Conservation (phyloP, 1,140 invertebrate genomes). For the Drosophila quadrilineata region DNA sequence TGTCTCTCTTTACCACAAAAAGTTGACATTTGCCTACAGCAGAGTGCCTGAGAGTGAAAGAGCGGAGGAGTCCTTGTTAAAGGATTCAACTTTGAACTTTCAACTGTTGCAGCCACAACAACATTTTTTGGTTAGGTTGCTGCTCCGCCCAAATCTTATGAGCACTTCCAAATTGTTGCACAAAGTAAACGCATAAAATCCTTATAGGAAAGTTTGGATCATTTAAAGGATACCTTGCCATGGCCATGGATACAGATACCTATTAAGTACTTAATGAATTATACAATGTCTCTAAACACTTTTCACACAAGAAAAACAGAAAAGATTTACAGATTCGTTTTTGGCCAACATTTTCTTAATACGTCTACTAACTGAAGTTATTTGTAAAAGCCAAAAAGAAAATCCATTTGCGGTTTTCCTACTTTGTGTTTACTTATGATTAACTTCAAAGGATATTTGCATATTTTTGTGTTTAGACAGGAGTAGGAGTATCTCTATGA, state of each 20-base stretch:
- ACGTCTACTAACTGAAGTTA: no score
- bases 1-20: no score
- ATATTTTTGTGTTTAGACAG: no score
- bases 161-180: not conserved
- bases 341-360: no score
- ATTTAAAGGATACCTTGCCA: constrained; percentile 4
- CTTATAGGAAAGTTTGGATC: constrained; percentile 6
- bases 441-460: no score
- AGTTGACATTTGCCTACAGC: constrained; percentile 34
- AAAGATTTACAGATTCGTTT: no score
- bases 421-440: no score
- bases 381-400: no score
- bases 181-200: not conserved
- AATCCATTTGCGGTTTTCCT: no score
- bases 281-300: not conserved
- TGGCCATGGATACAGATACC: no score
- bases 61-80: constrained; percentile 22
- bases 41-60: not conserved
- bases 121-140: not conserved
- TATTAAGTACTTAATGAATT: not conserved
- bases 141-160: constrained; percentile 10
- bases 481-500: no score
- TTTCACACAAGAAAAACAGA: not conserved
- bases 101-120: constrained; percentile 28
- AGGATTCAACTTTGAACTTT: constrained; percentile 39